These are phyloP conservation scores for Rhombomys opimus DNA, from an alignment of 2,113 vertebrate genomes.

Conservation along the genomic window DNA sequence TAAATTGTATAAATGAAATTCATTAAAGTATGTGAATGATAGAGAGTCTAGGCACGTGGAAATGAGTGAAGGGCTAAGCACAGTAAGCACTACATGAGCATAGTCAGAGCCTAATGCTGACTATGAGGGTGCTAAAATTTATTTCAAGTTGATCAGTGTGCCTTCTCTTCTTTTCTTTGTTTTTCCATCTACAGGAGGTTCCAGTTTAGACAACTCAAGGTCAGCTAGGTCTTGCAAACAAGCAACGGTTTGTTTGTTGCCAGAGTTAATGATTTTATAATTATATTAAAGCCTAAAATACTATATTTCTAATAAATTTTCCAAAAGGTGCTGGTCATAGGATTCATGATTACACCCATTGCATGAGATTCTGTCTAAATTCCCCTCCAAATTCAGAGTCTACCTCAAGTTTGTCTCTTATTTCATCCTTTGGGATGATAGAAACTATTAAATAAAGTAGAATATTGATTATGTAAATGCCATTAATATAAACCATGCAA, in stretches of 20 bases:
- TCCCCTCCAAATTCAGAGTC: neutral
- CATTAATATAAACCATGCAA: neutral
- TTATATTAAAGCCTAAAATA: neutral
- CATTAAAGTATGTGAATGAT: neutral
- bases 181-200: neutral
- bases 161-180: neutral
- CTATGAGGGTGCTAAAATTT: neutral
- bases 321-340: too few species aligned
- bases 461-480: neutral
- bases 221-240: neutral
- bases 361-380: neutral
- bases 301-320: neutral
- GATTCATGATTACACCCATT: neutral
- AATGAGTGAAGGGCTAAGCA: neutral
- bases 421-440: neutral
- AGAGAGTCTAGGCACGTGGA: neutral
- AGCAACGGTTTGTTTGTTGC: neutral
- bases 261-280: neutral
- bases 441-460: conserved; percentile 12
- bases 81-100: neutral
- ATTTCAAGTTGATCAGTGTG: neutral
- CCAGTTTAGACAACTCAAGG: neutral
- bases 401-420: neutral
- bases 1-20: neutral
- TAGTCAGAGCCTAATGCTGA: neutral